Evolutionary conservation across 2,888 invertebrate species (phyloP).

Genomic region (Operophtera brumata): DNA sequence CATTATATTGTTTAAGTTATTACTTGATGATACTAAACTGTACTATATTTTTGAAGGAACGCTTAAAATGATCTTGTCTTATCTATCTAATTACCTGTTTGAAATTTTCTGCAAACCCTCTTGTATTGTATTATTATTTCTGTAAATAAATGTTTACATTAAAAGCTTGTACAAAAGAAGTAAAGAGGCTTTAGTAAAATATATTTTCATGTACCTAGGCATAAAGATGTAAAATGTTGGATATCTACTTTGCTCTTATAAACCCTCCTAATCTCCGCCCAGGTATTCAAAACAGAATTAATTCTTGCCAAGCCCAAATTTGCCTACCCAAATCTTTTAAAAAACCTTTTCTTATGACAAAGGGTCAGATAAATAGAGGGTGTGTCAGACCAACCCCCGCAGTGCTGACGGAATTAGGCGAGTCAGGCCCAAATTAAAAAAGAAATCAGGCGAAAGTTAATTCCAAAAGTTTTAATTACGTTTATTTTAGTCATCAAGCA

Average conservation of each 20-base stretch:
- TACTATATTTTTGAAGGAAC: too few relatives aligned
- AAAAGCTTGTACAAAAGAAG: too few relatives aligned
- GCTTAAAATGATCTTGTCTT: too few relatives aligned
- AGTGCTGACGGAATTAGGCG: slow-evolving; percentile 69
- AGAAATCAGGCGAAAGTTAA: slow-evolving; percentile 76
- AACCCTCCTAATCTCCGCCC: slow-evolving; percentile 14
- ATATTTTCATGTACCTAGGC: too few relatives aligned
- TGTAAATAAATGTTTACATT: too few relatives aligned
- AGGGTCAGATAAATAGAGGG: slow-evolving; percentile 65
- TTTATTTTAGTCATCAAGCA: slow-evolving; percentile 75
- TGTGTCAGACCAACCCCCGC: slow-evolving; percentile 76
- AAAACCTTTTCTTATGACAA: slow-evolving; percentile 58
- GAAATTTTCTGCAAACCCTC: too few relatives aligned
- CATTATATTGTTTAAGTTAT: too few relatives aligned
- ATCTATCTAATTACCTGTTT: too few relatives aligned
- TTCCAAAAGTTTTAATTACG: slow-evolving; percentile 78
- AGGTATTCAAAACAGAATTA: slow-evolving; percentile 33
- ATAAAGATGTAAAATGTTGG: neutral
- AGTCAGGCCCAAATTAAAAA: slow-evolving; percentile 76
- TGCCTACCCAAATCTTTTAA: slow-evolving; percentile 31
- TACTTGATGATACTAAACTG: too few relatives aligned
- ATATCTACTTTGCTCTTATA: neutral
- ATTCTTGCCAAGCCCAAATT: slow-evolving; percentile 32
- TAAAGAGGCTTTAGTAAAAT: too few relatives aligned
- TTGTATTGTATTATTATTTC: too few relatives aligned